Percentiles rank a stretch among this genome's conserved stretches.
Conservation (phyloP, 2,797 vertebrate genomes). For the Gymnothorax javanicus region DNA sequence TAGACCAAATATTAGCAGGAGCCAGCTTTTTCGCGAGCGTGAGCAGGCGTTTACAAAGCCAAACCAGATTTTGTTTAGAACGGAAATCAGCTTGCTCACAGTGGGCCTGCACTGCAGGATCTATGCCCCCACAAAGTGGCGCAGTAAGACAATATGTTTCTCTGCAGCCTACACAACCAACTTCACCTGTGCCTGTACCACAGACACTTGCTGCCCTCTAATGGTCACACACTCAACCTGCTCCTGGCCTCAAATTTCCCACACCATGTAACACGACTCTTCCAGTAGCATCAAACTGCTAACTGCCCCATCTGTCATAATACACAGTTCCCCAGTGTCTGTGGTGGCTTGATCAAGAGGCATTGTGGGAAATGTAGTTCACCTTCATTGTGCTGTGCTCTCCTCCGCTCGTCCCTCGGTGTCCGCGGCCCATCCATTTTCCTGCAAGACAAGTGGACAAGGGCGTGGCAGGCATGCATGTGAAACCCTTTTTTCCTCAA, state of each 20-base stretch:
- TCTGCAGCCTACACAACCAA: neutral
- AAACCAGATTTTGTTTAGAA: too few relatives aligned
- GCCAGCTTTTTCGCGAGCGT: too few relatives aligned
- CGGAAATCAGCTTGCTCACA: too few relatives aligned
- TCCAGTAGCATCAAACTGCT: neutral
- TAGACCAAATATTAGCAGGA: too few relatives aligned
- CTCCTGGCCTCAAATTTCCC: neutral
- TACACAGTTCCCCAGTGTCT: neutral
- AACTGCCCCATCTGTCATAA: neutral
- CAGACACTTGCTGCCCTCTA: neutral
- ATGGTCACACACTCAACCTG: neutral
- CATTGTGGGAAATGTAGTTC: conserved; percentile 24
- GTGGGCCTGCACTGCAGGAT: too few relatives aligned
- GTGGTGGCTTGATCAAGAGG: neutral
- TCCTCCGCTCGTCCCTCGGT: conserved; percentile 85
- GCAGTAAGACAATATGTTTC: neutral
- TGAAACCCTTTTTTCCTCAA: neutral
- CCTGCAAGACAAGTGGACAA: conserved; percentile 65
- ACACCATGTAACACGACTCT: neutral
- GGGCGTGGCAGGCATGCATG: neutral
- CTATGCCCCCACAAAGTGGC: too few relatives aligned
- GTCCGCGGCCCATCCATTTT: conserved; percentile 86
- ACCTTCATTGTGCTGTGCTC: conserved; percentile 95
- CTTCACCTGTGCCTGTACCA: neutral
- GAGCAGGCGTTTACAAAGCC: too few relatives aligned